Conservation (phyloP, 2,113 vertebrate species). For the Bungarus multicinctus region DNA sequence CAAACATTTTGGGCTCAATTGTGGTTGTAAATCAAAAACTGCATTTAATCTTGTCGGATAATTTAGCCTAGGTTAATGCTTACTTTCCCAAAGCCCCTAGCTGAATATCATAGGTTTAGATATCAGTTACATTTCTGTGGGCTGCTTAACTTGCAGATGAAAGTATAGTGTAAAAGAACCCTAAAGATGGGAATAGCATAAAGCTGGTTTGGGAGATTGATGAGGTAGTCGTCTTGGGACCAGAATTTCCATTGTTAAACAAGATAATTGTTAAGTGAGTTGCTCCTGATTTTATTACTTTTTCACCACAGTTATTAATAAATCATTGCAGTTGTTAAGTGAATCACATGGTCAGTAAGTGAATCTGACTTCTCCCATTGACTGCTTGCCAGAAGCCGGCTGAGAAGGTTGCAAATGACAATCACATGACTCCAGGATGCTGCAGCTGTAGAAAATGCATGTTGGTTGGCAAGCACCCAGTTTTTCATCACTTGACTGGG, state of each 20-base stretch:
- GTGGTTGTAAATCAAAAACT: background rate
- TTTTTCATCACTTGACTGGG: background rate
- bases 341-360: background rate
- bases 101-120: background rate
- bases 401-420: background rate
- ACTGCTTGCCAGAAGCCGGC: background rate
- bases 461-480: background rate
- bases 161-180: background rate
- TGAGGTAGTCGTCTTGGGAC: background rate
- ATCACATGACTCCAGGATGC: background rate
- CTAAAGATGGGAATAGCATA: background rate
- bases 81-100: background rate
- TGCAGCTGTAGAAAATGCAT: background rate
- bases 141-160: background rate
- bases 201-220: no score
- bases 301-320: background rate
- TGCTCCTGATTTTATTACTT: background rate
- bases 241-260: background rate
- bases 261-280: background rate
- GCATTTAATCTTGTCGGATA: background rate
- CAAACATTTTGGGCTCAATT: background rate
- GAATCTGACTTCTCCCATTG: background rate
- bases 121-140: background rate
- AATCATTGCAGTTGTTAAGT: background rate
- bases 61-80: background rate